phyloP scores from a whole-genome alignment of 2,113 vertebrate genomes.

The Rhizomys pruinosus region DNA sequence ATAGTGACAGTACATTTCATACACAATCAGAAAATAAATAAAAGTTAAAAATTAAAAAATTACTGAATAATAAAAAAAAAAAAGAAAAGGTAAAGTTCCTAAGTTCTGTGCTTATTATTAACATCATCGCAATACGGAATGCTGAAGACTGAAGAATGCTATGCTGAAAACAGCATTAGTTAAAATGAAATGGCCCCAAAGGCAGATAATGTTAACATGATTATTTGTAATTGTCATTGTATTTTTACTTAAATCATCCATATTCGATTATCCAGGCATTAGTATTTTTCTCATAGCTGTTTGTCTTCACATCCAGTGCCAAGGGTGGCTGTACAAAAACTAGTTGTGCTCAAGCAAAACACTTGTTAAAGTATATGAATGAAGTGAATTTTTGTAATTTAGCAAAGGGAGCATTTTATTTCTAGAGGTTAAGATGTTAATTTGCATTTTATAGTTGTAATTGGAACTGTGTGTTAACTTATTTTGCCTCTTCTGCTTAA shows the following conservation, averaged over 20 bases:
- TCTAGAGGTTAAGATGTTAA: constrained; percentile 13
- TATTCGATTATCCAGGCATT: neutral
- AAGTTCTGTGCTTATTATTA: neutral
- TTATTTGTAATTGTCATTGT: neutral
- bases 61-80: too few relatives aligned
- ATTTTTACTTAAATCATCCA: neutral
- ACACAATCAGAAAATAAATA: too few relatives aligned
- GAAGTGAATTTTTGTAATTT: neutral
- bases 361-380: neutral
- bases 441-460: neutral
- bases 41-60: too few relatives aligned
- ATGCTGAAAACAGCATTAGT: constrained; percentile 17
- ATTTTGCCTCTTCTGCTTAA: too few relatives aligned
- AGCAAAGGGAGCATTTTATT: neutral
- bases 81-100: too few relatives aligned
- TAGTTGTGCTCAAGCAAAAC: neutral
- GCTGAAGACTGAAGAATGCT: neutral
- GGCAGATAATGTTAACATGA: neutral
- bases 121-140: neutral
- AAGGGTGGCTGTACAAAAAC: neutral
- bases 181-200: neutral
- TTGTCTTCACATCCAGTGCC: neutral
- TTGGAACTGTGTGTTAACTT: neutral
- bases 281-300: neutral
- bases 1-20: too few relatives aligned